Evolutionary conservation across 2,113 vertebrate genomes (phyloP).

Genomic region (Vulpes lagopus): DNA sequence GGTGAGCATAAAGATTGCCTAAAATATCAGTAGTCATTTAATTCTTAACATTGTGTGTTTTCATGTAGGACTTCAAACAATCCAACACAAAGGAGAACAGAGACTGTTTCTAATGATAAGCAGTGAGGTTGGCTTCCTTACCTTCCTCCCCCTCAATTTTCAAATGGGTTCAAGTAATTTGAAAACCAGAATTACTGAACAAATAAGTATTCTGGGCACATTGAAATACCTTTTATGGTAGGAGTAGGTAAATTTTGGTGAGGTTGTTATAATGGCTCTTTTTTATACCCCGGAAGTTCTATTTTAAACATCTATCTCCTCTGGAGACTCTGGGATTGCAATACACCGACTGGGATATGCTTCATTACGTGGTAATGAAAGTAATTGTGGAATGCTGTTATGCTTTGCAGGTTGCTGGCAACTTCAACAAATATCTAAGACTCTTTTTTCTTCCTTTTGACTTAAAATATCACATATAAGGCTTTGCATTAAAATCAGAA

Average conservation of each 20-base stretch:
- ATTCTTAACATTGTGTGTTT: background rate
- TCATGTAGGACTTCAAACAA: background rate
- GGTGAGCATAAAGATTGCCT: background rate
- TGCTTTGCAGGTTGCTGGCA: background rate
- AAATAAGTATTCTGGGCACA: background rate
- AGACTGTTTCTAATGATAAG: background rate
- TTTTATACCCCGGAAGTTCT: background rate
- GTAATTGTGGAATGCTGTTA: background rate
- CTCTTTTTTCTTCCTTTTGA: background rate
- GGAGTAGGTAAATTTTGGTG: background rate
- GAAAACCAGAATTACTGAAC: slow-evolving; percentile 37
- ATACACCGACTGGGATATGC: background rate
- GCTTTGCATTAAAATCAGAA: background rate
- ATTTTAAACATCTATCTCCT: background rate
- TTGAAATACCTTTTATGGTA: background rate
- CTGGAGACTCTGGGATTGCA: background rate
- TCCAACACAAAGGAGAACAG: background rate
- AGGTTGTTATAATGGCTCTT: background rate
- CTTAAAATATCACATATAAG: slow-evolving; percentile 16
- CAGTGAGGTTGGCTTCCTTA: background rate
- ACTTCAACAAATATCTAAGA: background rate
- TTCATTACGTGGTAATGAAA: background rate
- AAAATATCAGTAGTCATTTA: background rate
- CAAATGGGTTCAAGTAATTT: background rate
- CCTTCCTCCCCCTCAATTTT: background rate